Base-by-base conservation (phyloP, 2,797 vertebrate species). In the Ctenosaura bakeri region DNA sequence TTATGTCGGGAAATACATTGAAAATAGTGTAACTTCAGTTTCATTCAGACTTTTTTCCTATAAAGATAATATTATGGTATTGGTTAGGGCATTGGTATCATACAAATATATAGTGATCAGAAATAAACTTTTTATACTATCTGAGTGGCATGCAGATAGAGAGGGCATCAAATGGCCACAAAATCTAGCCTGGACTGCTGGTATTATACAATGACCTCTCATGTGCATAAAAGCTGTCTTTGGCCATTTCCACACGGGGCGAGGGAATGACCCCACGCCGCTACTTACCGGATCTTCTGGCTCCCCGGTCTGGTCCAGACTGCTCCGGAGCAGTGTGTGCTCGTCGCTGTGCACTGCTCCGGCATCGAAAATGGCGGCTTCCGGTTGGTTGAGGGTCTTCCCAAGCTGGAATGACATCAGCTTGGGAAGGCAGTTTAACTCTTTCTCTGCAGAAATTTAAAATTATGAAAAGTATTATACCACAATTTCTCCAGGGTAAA, bases 371-470 rank as follows among this genome's bases (percentile, higher is more conserved):
- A n/a, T n/a, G n/a, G n/a, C n/a, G n/a, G n/a, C n/a, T n/a, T n/a
- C n/a, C n/a, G n/a, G n/a, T n/a, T n/a, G n/a, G n/a, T n/a, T n/a
- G n/a, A n/a, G n/a, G n/a, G n/a, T n/a, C n/a, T n/a, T n/a, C n/a
- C n/a, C n/a, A n/a, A n/a, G n/a, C 52, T 52, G 52, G 52, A 52
- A 52, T 52, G 52, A 12, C 52, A 52, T 12, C 52, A 52, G 52
- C 52, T 12, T 52, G 52, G 10, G 52, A 52, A 18, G 4, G 56
- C 1, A 59, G 56, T 59, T 64, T 5, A 64, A 64, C 56, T 59
- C 32, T 9, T 69, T 80, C 42, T 74, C 83, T 14, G 74, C 46
- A 59, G 56, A 24, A 29, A 77, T 90, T 93, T 93, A 88, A 42
- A 71, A 76, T 89, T 88, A 93, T 76, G 77, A 29, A 29, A 74